Evolutionary conservation across 2,888 invertebrate species (phyloP).

Genomic region (Diarsia mendica): DNA sequence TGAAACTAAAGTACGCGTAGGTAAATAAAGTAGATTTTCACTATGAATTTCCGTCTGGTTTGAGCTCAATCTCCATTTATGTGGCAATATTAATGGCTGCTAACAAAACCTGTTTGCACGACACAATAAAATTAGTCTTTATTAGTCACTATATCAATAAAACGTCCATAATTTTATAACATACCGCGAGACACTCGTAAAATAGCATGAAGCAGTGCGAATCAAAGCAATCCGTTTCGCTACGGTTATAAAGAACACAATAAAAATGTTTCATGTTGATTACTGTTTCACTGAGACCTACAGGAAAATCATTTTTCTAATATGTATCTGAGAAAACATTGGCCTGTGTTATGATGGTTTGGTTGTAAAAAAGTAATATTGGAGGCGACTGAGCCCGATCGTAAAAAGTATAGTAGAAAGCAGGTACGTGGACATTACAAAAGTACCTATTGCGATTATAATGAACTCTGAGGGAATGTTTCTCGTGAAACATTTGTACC

Average conservation of each 20-base stretch:
- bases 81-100: conserved; percentile 17
- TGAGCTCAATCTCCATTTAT: conserved; percentile 36
- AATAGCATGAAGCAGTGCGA: conserved; percentile 56
- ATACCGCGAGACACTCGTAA: conserved; percentile 55
- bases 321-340: conserved; percentile 74
- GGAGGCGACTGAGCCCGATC: conserved; percentile 74
- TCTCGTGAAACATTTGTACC: conserved; percentile 59
- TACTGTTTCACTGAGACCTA: conserved; percentile 57
- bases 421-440: conserved; percentile 72
- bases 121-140: conserved; percentile 53
- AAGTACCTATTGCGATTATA: conserved; percentile 58
- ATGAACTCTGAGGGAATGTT: conserved; percentile 49
- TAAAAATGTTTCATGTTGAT: conserved; percentile 67
- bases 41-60: conserved; percentile 7
- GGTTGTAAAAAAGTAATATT: conserved; percentile 80
- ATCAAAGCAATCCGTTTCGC: conserved; percentile 57
- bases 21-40: not conserved
- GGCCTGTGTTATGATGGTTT: conserved; percentile 73
- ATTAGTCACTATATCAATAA: conserved; percentile 53
- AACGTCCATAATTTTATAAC: conserved; percentile 50
- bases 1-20: not conserved
- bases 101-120: conserved; percentile 44
- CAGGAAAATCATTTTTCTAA: conserved; percentile 74
- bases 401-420: conserved; percentile 75
- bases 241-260: conserved; percentile 55